A percentile compares a stretch with the other conserved stretches of the same genome.
Evolutionary conservation across 2,113 vertebrate species (phyloP).

Genomic region (Podocnemis expansa): DNA sequence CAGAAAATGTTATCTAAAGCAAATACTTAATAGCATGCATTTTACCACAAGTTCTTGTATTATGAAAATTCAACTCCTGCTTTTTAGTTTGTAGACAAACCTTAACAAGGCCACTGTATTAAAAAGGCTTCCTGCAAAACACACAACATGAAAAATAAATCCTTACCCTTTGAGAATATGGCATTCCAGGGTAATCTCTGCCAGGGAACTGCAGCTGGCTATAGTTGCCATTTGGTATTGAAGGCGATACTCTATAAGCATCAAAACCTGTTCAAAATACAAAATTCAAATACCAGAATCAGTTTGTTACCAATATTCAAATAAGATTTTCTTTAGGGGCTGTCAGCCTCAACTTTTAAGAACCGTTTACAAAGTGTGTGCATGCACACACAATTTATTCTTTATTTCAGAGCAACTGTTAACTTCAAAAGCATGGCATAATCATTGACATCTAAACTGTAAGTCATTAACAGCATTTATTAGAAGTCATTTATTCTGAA

Average conservation of each 20-base stretch:
- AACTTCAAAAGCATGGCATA: not conserved
- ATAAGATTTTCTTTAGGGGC: not conserved
- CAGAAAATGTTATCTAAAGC: not conserved
- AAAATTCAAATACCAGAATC: not conserved
- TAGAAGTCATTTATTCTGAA: not conserved
- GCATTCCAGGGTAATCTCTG: slow-evolving; percentile 81
- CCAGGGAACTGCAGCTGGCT: slow-evolving; percentile 77
- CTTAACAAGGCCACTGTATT: not conserved
- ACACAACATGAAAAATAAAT: not conserved
- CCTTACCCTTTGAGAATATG: slow-evolving; percentile 85
- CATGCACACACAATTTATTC: not conserved
- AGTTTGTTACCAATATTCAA: not conserved
- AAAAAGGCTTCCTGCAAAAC: not conserved
- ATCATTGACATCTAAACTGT: not conserved
- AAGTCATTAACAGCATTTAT: not conserved
- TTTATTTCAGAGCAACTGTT: not conserved
- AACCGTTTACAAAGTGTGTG: accelerated
- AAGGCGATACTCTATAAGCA: slow-evolving; percentile 76
- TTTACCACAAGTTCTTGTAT: not conserved
- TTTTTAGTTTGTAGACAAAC: not conserved
- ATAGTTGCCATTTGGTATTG: slow-evolving; percentile 82
- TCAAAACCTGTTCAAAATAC: slow-evolving; percentile 76
- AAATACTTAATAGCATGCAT: not conserved
- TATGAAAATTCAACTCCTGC: not conserved
- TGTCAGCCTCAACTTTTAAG: not conserved